Conservation (phyloP, 30 jellyfish, hydroid and myxozoan genomes). For the Haliclystus octoradiatus region DNA sequence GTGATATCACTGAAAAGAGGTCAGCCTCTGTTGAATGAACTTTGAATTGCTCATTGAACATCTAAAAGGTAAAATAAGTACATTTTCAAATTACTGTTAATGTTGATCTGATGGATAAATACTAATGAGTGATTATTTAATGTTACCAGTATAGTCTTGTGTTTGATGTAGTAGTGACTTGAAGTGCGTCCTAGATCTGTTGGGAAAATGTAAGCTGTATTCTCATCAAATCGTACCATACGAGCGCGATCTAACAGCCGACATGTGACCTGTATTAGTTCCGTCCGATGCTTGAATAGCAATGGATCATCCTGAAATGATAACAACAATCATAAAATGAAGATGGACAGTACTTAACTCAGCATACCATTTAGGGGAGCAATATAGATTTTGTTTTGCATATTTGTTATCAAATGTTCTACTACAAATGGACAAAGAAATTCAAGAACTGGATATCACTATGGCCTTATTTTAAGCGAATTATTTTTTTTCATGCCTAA, state of each 20-base stretch:
- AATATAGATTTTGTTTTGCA: not conserved
- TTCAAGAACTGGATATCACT: no score
- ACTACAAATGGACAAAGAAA: no score
- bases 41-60: constrained; percentile 62
- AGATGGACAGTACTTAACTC: no score
- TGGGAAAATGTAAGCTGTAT: constrained; percentile 70
- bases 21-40: constrained; percentile 56
- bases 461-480: no score
- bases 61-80: constrained; percentile 6
- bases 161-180: constrained; percentile 75
- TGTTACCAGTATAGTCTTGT: constrained; percentile 63
- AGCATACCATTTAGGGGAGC: no score
- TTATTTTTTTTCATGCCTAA: no score
- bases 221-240: constrained; percentile 82
- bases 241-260: constrained; percentile 63
- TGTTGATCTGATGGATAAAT: no score
- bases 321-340: no score
- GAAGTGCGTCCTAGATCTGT: constrained; percentile 94
- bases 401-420: no score
- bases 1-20: constrained; percentile 60
- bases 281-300: constrained; percentile 50
- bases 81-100: no score
- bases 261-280: constrained; percentile 42
- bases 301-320: constrained; percentile 61
- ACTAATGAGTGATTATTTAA: no score